Evolutionary conservation across 2,113 vertebrate species (phyloP).

Genomic region (Phrynocephalus versicolor): DNA sequence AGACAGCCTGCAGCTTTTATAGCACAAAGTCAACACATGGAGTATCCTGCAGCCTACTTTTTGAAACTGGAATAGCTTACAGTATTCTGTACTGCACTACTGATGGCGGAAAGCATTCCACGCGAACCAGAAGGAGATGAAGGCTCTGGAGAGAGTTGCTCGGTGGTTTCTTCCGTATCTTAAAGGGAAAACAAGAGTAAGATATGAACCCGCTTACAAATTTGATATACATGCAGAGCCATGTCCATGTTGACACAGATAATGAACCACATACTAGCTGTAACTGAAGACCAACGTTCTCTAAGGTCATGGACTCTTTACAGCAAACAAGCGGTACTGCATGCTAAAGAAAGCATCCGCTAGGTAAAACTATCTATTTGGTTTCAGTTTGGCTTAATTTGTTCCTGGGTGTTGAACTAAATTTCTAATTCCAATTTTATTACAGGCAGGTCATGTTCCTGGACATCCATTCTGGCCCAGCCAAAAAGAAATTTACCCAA

Average conservation of each 20-base stretch:
- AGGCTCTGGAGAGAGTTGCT: constrained; percentile 49
- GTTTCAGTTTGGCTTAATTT: no score
- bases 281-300: no score
- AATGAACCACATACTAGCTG: no score
- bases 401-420: no score
- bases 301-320: no score
- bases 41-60: neutral
- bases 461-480: no score
- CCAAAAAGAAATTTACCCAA: no score
- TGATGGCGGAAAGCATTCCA: constrained; percentile 89
- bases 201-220: constrained; percentile 12
- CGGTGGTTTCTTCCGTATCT: constrained; percentile 52
- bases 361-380: no score
- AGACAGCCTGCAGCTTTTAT: neutral
- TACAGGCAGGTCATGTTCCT: no score
- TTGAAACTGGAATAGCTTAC: constrained; percentile 73
- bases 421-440: no score
- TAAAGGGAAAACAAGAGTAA: constrained; percentile 26
- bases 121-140: constrained; percentile 72
- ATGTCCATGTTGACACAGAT: neutral
- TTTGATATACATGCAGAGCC: neutral
- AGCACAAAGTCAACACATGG: neutral
- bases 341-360: no score
- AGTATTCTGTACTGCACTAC: constrained; percentile 89
- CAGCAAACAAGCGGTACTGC: no score